A percentile compares a stretch with the other conserved stretches of the same genome.
Conservation (phyloP, 2,797 vertebrate species). For the Selene dorsalis region DNA sequence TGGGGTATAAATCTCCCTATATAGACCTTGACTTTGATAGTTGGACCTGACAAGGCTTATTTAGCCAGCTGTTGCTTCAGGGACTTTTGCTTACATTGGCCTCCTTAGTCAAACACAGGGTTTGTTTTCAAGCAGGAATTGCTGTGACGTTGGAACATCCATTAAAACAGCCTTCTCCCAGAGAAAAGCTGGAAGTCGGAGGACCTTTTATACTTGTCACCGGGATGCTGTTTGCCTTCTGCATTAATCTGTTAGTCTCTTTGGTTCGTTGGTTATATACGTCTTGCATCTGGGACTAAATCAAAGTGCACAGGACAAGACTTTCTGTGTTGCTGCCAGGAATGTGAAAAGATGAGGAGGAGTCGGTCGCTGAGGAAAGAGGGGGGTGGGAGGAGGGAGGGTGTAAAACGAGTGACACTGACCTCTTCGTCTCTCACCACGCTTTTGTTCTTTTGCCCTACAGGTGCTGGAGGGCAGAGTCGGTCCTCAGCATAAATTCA, state of each 20-base stretch:
- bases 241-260: slow-evolving; percentile 55
- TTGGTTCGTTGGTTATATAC: slow-evolving; percentile 41
- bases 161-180: slow-evolving; percentile 40
- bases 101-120: slow-evolving; percentile 63
- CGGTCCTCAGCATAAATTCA: no score
- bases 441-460: no score
- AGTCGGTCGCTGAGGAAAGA: background rate
- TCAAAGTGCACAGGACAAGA: slow-evolving; percentile 47
- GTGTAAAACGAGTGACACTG: background rate
- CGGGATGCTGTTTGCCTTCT: slow-evolving; percentile 50
- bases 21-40: slow-evolving; percentile 78
- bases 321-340: slow-evolving; percentile 39
- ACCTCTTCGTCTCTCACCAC: background rate
- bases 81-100: slow-evolving; percentile 61
- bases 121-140: slow-evolving; percentile 48
- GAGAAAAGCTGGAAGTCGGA: slow-evolving; percentile 34
- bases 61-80: slow-evolving; percentile 71
- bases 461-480: no score
- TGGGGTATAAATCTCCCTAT: slow-evolving; percentile 73
- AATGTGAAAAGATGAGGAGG: slow-evolving; percentile 21
- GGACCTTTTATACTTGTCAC: slow-evolving; percentile 32
- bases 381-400: background rate
- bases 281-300: slow-evolving; percentile 44
- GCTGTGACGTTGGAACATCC: slow-evolving; percentile 56
- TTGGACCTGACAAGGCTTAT: slow-evolving; percentile 70